Conservation (phyloP, 1,140 invertebrate species). For the Cotesia typhae region DNA sequence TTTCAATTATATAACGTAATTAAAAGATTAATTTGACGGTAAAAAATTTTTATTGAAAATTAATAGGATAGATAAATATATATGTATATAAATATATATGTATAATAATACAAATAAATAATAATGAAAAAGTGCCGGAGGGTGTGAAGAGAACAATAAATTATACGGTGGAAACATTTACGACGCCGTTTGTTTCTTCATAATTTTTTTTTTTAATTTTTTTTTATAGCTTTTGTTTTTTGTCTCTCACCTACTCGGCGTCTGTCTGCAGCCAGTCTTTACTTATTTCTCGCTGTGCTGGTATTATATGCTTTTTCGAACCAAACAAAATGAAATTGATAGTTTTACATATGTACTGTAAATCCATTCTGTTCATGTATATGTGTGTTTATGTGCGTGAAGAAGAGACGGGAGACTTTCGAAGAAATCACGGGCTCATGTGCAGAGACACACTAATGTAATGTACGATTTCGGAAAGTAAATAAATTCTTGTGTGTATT, state of each 20-base stretch:
- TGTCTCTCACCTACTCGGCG: conserved; percentile 5
- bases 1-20: no score
- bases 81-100: not conserved
- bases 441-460: not conserved
- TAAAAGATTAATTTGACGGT: no score
- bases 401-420: conserved; percentile 20
- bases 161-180: not conserved
- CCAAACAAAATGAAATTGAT: no score
- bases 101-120: not conserved
- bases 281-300: no score
- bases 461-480: conserved; percentile 18
- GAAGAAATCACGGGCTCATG: conserved; percentile 12
- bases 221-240: conserved; percentile 1
- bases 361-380: no score
- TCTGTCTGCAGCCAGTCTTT: no score
- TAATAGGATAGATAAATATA: conserved; percentile 2
- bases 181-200: conserved; percentile 8
- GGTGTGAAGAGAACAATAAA: conserved; percentile 12
- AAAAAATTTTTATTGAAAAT: conserved; percentile 8
- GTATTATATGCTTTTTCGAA: no score
- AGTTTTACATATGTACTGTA: not conserved
- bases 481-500: conserved; percentile 20
- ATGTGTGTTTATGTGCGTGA: not conserved
- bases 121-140: not conserved
- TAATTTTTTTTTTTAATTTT: not conserved